Evolutionary conservation across 2,888 invertebrate genomes (phyloP), one percentile per base, ranked within the genome.

Genomic region (Adelphocoris suturalis): DNA sequence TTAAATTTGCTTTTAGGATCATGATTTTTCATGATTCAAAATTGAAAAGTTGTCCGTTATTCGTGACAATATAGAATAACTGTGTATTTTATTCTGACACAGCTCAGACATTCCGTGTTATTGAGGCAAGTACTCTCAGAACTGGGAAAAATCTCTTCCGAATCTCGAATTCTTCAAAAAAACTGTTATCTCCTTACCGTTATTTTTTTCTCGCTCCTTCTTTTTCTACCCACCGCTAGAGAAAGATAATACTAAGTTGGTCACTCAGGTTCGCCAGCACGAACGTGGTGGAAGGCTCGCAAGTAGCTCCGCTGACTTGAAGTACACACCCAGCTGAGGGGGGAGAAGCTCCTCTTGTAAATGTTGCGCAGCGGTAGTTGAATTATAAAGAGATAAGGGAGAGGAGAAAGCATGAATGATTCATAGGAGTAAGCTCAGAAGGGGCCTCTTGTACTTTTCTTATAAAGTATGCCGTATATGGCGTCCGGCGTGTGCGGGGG

Each of bases 381-480:
- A 88, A 88, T 88, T 88, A 88, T 88, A 88, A 88, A 88, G 88
- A 88, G 88, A 88, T 88, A 88, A 88, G 88, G 37, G 16, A 16
- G 75, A 46, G 13, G 75, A 37, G 47, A 28, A 48, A 55, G 11
- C 88, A 88, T 88, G 88, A 88, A 88, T 88, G 88, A 88, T 88
- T 88, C 88, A 88, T 61, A 88, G 61, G 28, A 78, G 80, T 88
- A 88, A 88, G 86, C 88, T 88, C 55, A 52, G 52, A 48, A 88
- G 80, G 57, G 78, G 48, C 37, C 37, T 37, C 80, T 76, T 78
- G 88, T 78, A 52, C 78, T 88, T 57, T 55, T 80, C 61, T 88
- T 88, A 88, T 88, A 88, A 88, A 88, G 88, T 52, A 88, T 88
- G 88, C 88, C 88, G 88, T 88, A 88, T 88, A 88, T 88, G 88